Evolutionary conservation across 1,140 invertebrate genomes (phyloP).

Genomic region (Caenorhabditis briggsae): DNA sequence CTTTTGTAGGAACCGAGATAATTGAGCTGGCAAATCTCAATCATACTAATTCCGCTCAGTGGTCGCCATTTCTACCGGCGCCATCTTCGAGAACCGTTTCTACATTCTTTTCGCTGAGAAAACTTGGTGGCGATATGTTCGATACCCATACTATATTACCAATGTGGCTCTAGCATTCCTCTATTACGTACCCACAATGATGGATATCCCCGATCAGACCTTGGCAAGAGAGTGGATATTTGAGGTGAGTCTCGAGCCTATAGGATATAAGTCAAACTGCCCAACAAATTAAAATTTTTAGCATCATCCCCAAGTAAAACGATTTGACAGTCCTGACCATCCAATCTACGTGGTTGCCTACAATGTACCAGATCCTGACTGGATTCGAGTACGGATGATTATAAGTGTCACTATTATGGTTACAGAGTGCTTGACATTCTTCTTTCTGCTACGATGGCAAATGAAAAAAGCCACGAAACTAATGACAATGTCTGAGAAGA

Average conservation of each 20-base stretch:
- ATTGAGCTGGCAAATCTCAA: too few species aligned
- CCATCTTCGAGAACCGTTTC: not conserved
- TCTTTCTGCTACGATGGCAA: not conserved
- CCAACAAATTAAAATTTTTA: not conserved
- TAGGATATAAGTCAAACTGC: too few species aligned
- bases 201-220: not conserved
- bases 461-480: constrained; percentile 6
- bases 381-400: not conserved
- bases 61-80: not conserved
- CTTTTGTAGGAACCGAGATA: too few species aligned
- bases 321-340: not conserved
- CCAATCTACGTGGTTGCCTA: not conserved
- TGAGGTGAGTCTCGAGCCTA: not conserved
- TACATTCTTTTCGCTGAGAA: not conserved
- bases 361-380: not conserved
- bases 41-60: not conserved
- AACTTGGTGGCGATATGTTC: constrained; percentile 6
- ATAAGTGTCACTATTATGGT: not conserved
- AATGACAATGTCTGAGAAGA: not conserved
- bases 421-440: not conserved
- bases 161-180: not conserved
- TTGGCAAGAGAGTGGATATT: not conserved
- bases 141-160: not conserved
- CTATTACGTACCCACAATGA: not conserved
- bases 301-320: not conserved